Conservation (phyloP, 2,113 vertebrate species). For the Lathamus discolor region DNA sequence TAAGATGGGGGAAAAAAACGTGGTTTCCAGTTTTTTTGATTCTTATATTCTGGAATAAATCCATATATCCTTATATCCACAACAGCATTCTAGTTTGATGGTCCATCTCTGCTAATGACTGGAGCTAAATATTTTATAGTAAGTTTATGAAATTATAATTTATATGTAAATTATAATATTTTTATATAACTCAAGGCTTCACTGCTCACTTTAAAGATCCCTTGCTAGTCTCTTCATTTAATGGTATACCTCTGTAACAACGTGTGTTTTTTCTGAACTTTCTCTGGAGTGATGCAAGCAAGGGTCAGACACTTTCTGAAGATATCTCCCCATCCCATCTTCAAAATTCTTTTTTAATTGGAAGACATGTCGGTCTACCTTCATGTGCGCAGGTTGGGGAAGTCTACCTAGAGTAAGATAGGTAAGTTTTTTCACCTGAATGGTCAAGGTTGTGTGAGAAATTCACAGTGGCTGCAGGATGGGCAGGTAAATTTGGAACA, state of each 20-base stretch:
- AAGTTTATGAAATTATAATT: constrained; percentile 25
- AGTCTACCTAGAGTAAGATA: not conserved
- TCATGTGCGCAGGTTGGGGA: not conserved
- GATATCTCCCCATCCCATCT: not conserved
- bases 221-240: not conserved
- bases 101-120: not conserved
- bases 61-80: not conserved
- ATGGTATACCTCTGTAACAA: not conserved
- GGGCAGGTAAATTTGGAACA: not conserved
- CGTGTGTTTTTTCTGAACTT: not conserved
- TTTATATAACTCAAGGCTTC: not conserved
- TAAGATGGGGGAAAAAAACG: not conserved
- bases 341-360: not conserved
- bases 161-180: constrained; percentile 7
- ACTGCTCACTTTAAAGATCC: not conserved
- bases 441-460: not conserved
- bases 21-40: not conserved
- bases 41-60: not conserved
- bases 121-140: not conserved
- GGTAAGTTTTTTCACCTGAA: not conserved
- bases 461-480: not conserved
- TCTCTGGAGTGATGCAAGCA: not conserved
- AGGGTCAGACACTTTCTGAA: not conserved
- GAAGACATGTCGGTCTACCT: not conserved
- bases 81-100: not conserved